Conservation (phyloP, 1,140 invertebrate genomes). For the Pachypeltis micranthus region DNA sequence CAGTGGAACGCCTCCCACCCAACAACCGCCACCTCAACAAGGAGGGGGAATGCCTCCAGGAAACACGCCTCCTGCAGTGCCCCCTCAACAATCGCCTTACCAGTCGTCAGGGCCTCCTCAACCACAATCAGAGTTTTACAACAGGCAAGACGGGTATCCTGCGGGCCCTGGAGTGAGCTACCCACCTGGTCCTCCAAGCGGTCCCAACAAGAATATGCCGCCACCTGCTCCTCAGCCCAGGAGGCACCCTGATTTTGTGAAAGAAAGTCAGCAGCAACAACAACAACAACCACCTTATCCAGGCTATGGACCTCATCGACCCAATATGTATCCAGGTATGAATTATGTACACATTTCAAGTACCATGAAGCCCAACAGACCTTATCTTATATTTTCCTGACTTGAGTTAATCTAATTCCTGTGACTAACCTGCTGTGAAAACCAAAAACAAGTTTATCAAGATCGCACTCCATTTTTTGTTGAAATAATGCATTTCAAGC, state of each 20-base stretch:
- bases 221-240: conserved; percentile 55
- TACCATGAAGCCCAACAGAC: no score
- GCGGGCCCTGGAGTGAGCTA: conserved; percentile 25
- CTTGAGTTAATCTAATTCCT: no score
- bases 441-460: no score
- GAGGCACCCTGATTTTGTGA: conserved; percentile 73
- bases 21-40: conserved; percentile 33
- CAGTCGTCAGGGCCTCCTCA: conserved; percentile 12
- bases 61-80: conserved; percentile 37
- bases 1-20: conserved; percentile 20
- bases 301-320: conserved; percentile 43
- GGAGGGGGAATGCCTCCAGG: conserved; percentile 36
- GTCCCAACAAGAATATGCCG: conserved; percentile 48
- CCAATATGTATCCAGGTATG: conserved; percentile 39
- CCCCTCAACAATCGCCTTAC: background rate
- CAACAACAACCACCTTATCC: conserved; percentile 29
- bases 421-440: no score
- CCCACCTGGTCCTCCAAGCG: conserved; percentile 11
- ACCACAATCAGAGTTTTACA: conserved; percentile 30
- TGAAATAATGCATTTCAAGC: background rate
- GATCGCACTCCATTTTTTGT: no score
- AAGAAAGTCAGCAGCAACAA: conserved; percentile 56
- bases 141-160: conserved; percentile 25
- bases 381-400: no score
- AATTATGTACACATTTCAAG: no score